These are phyloP conservation scores for Paracentrotus lividus DNA, from an alignment of 53 echinoderm and acorn worm species.

Conservation along the genomic window DNA sequence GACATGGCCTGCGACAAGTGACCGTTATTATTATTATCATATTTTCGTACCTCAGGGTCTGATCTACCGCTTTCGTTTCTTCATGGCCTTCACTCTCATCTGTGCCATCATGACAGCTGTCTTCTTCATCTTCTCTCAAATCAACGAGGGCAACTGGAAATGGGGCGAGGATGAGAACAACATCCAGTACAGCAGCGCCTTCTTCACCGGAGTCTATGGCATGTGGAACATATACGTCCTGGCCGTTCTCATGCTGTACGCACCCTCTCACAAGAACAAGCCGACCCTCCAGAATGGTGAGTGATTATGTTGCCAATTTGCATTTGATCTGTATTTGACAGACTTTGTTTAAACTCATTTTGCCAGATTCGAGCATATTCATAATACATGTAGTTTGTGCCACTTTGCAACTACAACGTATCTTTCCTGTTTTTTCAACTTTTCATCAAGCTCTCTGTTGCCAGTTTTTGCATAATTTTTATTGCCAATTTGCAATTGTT, in stretches of 20 bases:
- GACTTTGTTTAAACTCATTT: not conserved
- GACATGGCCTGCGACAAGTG: not conserved
- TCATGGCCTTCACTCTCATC: conserved; percentile 95
- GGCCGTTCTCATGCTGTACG: conserved; percentile 93
- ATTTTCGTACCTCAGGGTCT: conserved; percentile 76
- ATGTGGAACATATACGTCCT: conserved; percentile 99
- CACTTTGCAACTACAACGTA: too few species aligned
- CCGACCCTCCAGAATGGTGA: conserved; percentile 75
- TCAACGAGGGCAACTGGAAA: conserved; percentile 88
- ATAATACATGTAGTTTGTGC: too few species aligned
- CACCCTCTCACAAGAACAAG: conserved; percentile 94
- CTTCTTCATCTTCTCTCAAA: conserved; percentile 97
- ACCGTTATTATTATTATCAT: too few species aligned
- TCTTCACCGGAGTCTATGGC: conserved; percentile 98
- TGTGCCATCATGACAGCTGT: conserved; percentile 93
- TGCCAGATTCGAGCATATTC: too few species aligned
- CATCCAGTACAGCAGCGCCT: conserved; percentile 95
- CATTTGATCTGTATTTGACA: not conserved
- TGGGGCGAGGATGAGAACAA: conserved; percentile 73
- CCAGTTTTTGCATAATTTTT: too few species aligned
- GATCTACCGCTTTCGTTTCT: conserved; percentile 98
- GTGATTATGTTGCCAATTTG: not conserved
- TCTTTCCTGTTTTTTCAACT: too few species aligned
- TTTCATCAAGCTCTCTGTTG: too few species aligned
- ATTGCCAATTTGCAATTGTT: too few species aligned